Base-by-base conservation (phyloP, 2,113 vertebrate species). In the Oryzias javanicus region DNA sequence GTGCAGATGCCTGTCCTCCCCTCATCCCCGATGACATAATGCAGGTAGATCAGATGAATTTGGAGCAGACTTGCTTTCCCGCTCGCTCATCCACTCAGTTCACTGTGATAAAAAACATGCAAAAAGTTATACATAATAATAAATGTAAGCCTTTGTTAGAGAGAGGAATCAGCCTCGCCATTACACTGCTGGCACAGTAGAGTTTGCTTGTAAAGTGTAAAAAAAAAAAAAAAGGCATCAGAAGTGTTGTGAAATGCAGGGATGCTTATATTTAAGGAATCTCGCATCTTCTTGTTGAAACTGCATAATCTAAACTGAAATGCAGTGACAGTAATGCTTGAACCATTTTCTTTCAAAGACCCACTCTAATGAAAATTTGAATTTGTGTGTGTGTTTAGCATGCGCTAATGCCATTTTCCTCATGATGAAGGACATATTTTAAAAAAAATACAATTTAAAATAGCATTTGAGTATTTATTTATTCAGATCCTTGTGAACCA, bases 1-100 rank as follows among this genome's bases (percentile, higher is more conserved):
- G 86, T 86, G 87, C 81, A 60, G 87, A 86, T 91, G 67, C 59
- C 67, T 71, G 55, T 1, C 20, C 44, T 65, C 60, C 61, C 64
- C 68, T 77, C 65, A 67, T 78, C 57, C 76, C 74, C 55, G 71
- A 76, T 80, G 84, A 83, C 74, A 83, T 55, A 72, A 63, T 60
- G 55, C 72, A 61, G 56, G 61, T 78, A 77, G 75, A 67, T 67
- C 66, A 75, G 59, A 70, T 60, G 48, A 61, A 59, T 70, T 35
- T 49, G 46, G 55, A 57, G 55, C 71, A 67, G 58, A 53, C 77
- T 79, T 82, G 72, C 70, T 80, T 67, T 57, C 63, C 61, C 59
- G 62, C 60, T 66, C 51, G 60, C 68, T 47, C 71, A 45, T 48
- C 54, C 24, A 64, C 64, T 35, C 35, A 12, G 8, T 49, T 65